Percentiles rank a stretch among this genome's conserved stretches.
Evolutionary conservation across 2,797 vertebrate genomes (phyloP).

Genomic region (Carapus acus): DNA sequence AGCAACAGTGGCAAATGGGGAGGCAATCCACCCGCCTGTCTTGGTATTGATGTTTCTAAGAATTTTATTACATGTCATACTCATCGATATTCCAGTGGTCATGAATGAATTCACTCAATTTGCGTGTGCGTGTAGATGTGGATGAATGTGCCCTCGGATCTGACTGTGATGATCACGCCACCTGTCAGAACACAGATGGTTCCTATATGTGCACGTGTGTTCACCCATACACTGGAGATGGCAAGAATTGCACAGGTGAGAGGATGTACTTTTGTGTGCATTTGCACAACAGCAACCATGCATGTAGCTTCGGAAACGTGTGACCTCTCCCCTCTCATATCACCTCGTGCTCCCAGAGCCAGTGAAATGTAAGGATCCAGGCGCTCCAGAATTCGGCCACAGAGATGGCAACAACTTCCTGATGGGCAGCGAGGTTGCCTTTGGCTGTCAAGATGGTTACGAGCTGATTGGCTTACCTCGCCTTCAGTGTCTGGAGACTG

Average conservation of each 20-base stretch:
- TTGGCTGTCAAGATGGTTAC: conserved; percentile 81
- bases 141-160: conserved; percentile 95
- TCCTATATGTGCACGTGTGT: conserved; percentile 88
- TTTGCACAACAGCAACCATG: too few relatives aligned
- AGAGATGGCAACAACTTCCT: conserved; percentile 74
- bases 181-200: conserved; percentile 89
- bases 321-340: too few relatives aligned
- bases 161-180: conserved; percentile 83
- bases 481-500: conserved; percentile 78
- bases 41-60: too few relatives aligned
- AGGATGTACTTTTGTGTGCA: not conserved
- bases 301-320: too few relatives aligned
- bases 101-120: too few relatives aligned
- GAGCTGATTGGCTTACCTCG: conserved; percentile 72
- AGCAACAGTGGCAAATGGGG: conserved; percentile 87
- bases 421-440: conserved; percentile 78
- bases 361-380: conserved; percentile 80
- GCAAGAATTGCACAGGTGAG: conserved; percentile 95
- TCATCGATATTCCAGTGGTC: too few relatives aligned
- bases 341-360: conserved; percentile 79
- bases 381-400: conserved; percentile 78
- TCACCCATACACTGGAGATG: conserved; percentile 85
- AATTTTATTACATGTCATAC: too few relatives aligned
- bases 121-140: conserved; percentile 74
- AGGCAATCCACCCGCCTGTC: conserved; percentile 83